These are phyloP conservation scores for Psittacula echo DNA, from an alignment of 2,797 vertebrate species.

Conservation along the genomic window DNA sequence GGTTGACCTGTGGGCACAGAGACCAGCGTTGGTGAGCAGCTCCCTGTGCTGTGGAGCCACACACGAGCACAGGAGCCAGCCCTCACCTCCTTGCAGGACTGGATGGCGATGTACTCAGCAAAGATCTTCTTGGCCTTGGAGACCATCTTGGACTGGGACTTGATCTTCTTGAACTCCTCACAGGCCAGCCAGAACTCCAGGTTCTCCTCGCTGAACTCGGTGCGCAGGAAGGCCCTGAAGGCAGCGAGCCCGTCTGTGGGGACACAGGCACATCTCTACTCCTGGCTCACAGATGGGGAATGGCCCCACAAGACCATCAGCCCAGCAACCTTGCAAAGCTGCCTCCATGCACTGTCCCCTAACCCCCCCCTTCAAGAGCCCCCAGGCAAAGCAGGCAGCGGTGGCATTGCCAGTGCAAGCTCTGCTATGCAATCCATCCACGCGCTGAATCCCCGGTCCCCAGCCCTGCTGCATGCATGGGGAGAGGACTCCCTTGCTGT, in stretches of 20 bases:
- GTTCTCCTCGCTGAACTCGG: slow-evolving; percentile 98
- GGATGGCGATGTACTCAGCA: slow-evolving; percentile 94
- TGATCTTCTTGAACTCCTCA: slow-evolving; percentile 97
- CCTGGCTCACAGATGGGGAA: rapidly evolving
- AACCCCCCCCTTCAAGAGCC: neutral
- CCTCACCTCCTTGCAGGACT: slow-evolving; percentile 97
- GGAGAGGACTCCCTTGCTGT: rapidly evolving
- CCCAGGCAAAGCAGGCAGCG: rapidly evolving
- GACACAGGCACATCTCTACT: neutral
- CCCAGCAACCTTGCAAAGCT: neutral
- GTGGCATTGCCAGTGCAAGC: neutral
- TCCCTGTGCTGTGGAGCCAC: rapidly evolving
- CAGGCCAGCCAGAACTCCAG: slow-evolving; percentile 99
- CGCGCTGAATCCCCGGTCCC: neutral
- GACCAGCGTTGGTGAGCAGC: neutral
- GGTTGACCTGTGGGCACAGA: slow-evolving; percentile 85
- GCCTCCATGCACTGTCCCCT: neutral
- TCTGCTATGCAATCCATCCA: rapidly evolving
- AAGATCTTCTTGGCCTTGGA: slow-evolving; percentile 98
- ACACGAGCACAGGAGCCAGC: rapidly evolving
- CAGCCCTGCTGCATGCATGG: rapidly evolving
- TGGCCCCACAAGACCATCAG: neutral
- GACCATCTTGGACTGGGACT: slow-evolving; percentile 96
- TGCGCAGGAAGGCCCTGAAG: slow-evolving; percentile 95
- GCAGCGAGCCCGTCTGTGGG: slow-evolving; percentile 91